phyloP scores from a whole-genome alignment of 2,888 invertebrate genomes.

The Podotricha telesiphe region DNA sequence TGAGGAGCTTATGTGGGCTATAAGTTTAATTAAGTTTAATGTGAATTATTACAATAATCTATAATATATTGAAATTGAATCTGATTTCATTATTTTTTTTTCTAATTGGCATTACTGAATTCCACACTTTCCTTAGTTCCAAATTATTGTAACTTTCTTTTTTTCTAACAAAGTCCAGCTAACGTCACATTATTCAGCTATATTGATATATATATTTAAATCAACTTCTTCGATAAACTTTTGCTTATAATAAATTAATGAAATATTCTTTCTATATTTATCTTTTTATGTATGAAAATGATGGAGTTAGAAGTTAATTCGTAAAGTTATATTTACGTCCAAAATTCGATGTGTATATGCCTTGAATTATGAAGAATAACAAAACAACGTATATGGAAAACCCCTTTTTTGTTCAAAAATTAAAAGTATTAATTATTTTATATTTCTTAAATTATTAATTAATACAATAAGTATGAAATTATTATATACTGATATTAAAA shows the following conservation, averaged over 20 bases:
- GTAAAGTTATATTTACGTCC: too few relatives aligned
- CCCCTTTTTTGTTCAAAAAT: too few relatives aligned
- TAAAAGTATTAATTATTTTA: too few relatives aligned
- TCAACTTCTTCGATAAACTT: neutral
- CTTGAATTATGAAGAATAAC: too few relatives aligned
- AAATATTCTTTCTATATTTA: conserved; percentile 1
- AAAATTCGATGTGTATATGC: too few relatives aligned
- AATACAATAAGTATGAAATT: too few relatives aligned
- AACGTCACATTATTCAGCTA: neutral
- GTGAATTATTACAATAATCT: conserved; percentile 84
- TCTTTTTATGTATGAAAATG: neutral
- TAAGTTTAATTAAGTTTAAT: conserved; percentile 83
- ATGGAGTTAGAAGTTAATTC: too few relatives aligned
- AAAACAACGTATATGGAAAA: too few relatives aligned
- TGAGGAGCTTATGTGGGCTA: conserved; percentile 82
- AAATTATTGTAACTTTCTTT: conserved; percentile 44
- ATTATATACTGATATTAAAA: too few relatives aligned
- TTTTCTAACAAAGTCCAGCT: neutral
- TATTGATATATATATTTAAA: neutral
- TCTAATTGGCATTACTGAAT: conserved; percentile 76
- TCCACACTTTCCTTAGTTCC: conserved; percentile 58
- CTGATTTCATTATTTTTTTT: conserved; percentile 82
- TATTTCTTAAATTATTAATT: too few relatives aligned
- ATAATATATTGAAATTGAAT: conserved; percentile 84
- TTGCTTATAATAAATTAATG: conserved; percentile 1